These are phyloP conservation scores for Microhierax caerulescens DNA, from an alignment of 2,797 vertebrate genomes.

Conservation along the genomic window DNA sequence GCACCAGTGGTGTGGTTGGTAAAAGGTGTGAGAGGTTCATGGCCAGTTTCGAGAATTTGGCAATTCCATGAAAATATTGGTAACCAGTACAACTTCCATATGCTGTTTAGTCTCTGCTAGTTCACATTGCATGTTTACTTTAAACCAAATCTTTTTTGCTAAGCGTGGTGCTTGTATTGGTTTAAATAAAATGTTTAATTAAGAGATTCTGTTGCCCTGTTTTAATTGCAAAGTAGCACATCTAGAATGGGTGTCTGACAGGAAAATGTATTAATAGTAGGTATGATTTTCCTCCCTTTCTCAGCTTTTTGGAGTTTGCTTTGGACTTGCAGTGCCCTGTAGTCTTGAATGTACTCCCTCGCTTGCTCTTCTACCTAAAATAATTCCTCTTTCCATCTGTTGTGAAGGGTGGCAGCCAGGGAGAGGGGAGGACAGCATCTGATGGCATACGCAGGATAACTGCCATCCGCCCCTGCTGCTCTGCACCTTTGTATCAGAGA, in stretches of 20 bases:
- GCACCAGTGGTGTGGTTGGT: neutral
- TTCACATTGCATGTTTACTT: conserved; percentile 65
- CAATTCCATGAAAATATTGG: neutral
- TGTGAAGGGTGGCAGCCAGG: neutral
- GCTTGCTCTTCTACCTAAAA: neutral
- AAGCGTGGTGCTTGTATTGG: conserved; percentile 80
- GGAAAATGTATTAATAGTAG: neutral
- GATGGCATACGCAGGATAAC: neutral
- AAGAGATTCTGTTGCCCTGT: conserved; percentile 21
- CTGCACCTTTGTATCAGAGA: neutral
- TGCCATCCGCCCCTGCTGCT: neutral
- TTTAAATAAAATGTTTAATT: conserved; percentile 79
- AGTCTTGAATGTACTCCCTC: neutral
- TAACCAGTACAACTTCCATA: conserved; percentile 27
- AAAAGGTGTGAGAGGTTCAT: neutral
- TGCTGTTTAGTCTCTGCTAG: conserved; percentile 43
- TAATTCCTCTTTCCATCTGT: neutral
- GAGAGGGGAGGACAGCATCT: neutral
- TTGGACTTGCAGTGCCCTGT: neutral
- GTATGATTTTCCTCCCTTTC: neutral
- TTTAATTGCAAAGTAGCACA: neutral
- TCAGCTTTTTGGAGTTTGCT: neutral
- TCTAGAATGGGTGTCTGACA: neutral
- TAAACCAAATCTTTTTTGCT: conserved; percentile 68
- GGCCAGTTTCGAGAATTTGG: neutral